A percentile compares a stretch with the other conserved stretches of the same genome.
phyloP scores from a whole-genome alignment of 1,140 invertebrate genomes.

The Drosophila grimshawi region DNA sequence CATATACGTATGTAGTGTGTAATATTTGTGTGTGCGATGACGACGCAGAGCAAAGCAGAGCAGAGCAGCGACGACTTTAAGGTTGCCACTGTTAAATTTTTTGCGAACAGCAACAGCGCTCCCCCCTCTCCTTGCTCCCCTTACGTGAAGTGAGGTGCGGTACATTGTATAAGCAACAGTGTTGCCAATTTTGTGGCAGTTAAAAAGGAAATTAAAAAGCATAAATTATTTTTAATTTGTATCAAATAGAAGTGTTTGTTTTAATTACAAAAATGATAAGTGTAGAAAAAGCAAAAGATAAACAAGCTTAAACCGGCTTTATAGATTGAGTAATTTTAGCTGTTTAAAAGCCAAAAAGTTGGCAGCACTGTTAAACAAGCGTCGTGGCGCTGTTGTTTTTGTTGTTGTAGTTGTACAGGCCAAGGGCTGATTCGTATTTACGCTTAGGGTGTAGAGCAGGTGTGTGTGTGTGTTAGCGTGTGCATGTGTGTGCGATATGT shows the following conservation, averaged over 20 bases:
- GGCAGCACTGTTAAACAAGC: slow-evolving; percentile 47
- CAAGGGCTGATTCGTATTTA: slow-evolving; percentile 67
- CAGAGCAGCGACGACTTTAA: slow-evolving; percentile 15
- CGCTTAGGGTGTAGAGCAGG: slow-evolving; percentile 42
- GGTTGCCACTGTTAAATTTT: slow-evolving; percentile 17
- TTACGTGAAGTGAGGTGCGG: slow-evolving; percentile 28
- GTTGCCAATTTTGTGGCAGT: slow-evolving; percentile 15
- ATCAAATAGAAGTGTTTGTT: no score
- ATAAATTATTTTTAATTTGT: neutral
- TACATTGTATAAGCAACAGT: slow-evolving; percentile 48
- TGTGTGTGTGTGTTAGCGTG: slow-evolving; percentile 18
- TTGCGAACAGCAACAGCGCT: slow-evolving; percentile 16
- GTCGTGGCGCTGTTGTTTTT: slow-evolving; percentile 68
- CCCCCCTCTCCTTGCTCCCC: slow-evolving; percentile 3
- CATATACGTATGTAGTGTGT: slow-evolving; percentile 41
- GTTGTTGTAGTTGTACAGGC: slow-evolving; percentile 29
- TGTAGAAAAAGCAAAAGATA: no score
- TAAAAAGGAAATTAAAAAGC: slow-evolving; percentile 19
- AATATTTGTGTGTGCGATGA: slow-evolving; percentile 53
- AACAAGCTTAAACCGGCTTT: neutral
- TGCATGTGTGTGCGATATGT: slow-evolving; percentile 28
- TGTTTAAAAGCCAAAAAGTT: slow-evolving; percentile 15
- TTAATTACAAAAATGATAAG: no score
- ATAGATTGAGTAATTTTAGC: slow-evolving; percentile 8
- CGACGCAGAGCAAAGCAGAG: slow-evolving; percentile 48